Conservation (phyloP, 2,113 vertebrate species). For the Cebidichthys violaceus region DNA sequence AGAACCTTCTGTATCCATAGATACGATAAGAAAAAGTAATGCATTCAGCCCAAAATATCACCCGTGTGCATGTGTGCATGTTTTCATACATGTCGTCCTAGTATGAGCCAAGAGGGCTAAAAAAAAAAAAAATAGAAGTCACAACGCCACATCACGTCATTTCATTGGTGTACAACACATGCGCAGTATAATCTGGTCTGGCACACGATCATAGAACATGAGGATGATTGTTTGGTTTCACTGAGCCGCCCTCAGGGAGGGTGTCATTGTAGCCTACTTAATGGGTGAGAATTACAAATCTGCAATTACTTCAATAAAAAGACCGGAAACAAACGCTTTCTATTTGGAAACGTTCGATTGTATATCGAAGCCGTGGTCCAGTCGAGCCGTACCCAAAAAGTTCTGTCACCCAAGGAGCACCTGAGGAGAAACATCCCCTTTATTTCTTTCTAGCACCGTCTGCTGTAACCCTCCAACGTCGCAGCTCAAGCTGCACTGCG, state of each 20-base stretch:
- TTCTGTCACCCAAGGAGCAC: not conserved
- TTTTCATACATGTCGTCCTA: not conserved
- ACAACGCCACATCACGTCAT: not conserved
- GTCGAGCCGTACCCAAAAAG: not conserved
- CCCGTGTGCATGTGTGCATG: not conserved
- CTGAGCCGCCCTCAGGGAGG: not conserved
- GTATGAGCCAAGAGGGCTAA: not conserved
- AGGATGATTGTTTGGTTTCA: not conserved
- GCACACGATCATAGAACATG: not conserved
- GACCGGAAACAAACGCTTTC: not conserved
- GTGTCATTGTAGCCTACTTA: not conserved
- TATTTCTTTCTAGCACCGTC: not conserved
- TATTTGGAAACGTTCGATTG: not conserved
- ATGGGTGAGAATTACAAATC: not conserved
- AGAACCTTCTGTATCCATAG: slow-evolving; percentile 25
- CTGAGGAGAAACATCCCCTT: not conserved
- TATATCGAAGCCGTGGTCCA: not conserved
- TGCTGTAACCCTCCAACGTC: not conserved
- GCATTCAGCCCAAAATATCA: slow-evolving; percentile 42
- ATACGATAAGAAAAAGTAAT: slow-evolving; percentile 38
- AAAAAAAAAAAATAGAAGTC: not conserved
- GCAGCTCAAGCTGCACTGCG: not conserved
- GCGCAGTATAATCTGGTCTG: not conserved
- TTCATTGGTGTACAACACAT: not conserved
- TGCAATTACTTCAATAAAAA: not conserved